Base-by-base conservation (phyloP, 2,113 vertebrate species). In the Amphiprion ocellaris region DNA sequence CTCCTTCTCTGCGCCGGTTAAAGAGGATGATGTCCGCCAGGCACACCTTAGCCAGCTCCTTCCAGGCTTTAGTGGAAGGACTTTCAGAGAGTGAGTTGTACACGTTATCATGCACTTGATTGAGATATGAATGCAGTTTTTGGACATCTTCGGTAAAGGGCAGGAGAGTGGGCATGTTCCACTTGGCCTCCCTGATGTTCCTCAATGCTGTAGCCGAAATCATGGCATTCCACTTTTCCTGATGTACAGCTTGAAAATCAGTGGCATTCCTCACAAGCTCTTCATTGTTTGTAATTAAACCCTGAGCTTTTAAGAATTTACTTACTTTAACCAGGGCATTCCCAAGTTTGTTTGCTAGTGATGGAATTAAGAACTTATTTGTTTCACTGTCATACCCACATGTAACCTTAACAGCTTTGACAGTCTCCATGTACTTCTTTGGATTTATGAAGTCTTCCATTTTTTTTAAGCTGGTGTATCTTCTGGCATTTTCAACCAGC, bases 331-430 rank as follows among this genome's bases (percentile, higher is more conserved):
- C 71, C 6, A 86, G 10, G 1, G 81, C 0, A 60, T 88, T 78
- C 1, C 79, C 85, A 65, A 87, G 79, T 66, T 88, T 90, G 4
- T 44, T 86, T 61, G 85, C 87, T 0, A 88, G 85, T 69, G 88
- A 79, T 81, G 76, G 81, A 65, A 68, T 79, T 9, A 10, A 12
- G 24, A 86, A 90, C 15, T 16, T 82, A 39, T 69, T 50, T 12
- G 37, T 58, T 55, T 82, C 67, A 58, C 46, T 55, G 33, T 87
- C 68, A 77, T 69, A 89, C 1, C 86, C 78, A 73, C 72, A 85
- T 39, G 77, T 79, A 4, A 17, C 1, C 56, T 73, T 83, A 14
- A 90, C 82, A 66, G 76, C 79, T 86, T 71, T 86, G 11, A 90
- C 53, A 1, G 50, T 82, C 58, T 85, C 58, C 55, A 85, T 33